Evolutionary conservation across 2,888 invertebrate genomes (phyloP).

Genomic region (Callinectes sapidus): DNA sequence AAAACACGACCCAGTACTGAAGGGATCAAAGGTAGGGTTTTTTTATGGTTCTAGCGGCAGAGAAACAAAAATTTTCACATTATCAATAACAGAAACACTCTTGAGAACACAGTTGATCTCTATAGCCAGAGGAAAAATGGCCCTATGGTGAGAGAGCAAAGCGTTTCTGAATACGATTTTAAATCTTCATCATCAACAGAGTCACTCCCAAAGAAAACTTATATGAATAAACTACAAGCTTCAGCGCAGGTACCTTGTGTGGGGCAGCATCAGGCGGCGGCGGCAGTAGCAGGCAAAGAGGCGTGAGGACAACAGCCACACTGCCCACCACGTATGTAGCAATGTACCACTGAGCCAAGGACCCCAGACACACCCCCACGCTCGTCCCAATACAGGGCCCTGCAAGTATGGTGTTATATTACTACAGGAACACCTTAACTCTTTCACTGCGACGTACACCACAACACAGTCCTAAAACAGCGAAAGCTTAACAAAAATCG

Average conservation of each 20-base stretch:
- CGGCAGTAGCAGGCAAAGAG: conserved; percentile 50
- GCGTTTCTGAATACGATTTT: too few species aligned
- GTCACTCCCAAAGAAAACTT: not conserved
- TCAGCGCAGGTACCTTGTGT: conserved; percentile 21
- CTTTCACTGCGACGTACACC: too few species aligned
- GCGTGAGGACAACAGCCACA: conserved; percentile 38
- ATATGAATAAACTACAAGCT: not conserved
- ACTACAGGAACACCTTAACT: not conserved
- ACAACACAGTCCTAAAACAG: too few species aligned
- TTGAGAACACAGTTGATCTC: too few species aligned
- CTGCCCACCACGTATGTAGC: conserved; percentile 41
- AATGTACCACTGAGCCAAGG: conserved; percentile 39
- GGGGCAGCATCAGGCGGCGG: not conserved
- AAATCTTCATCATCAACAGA: not conserved
- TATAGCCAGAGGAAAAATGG: too few species aligned
- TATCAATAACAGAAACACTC: too few species aligned
- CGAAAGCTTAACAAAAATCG: too few species aligned
- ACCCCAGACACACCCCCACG: conserved; percentile 39
- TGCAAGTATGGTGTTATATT: not conserved
- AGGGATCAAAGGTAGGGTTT: too few species aligned
- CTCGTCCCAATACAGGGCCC: conserved; percentile 46
- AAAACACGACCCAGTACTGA: too few species aligned
- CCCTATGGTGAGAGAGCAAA: too few species aligned
- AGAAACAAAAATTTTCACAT: not conserved
- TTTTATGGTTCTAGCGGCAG: too few species aligned